Base-by-base conservation (phyloP, 2,888 invertebrate genomes). In the Marronus borbonicus region DNA sequence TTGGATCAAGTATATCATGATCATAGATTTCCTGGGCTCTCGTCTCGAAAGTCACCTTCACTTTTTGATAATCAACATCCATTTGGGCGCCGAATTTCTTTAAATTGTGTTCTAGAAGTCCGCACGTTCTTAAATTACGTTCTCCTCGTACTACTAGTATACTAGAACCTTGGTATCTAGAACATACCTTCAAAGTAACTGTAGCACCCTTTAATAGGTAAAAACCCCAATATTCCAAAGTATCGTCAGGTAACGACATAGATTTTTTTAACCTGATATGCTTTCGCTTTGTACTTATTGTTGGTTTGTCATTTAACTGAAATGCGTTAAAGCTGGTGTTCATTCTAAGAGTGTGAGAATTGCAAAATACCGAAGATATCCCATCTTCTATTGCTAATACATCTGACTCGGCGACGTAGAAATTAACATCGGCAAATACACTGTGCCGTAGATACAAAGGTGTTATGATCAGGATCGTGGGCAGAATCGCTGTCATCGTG, bases 201-300 rank as follows among this genome's bases (percentile, higher is more conserved):
- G 91, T 92, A 1, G 96, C 95, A 31, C 95, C 96, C 87, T 93
- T 92, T 69, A 95, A 89, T 66, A 96, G 89, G 89, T 94, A 96
- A 88, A 96, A 96, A 2, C 96, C 96, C 96, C 96, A 96, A 87
- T 96, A 96, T 87, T 96, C 96, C 50, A 96, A 88, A 10, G 96
- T 95, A 84, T 96, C 96, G 86, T 96, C 96, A 0, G 95, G 95
- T 80, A 96, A 88, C 1, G 90, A 91, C 94, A 96, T 95, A 5
- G 95, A 95, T 85, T 96, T 96, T 86, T 93, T 94, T 82, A 96
- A 89, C 81, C 93, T 90, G 82, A 95, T 93, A 85, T 95, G 95
- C 87, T 94, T 95, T 72, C 92, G 91, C 84, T 91, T 93, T 0
- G 86, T 85, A 68, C 94, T 93, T 80, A 94, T 89, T 88, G 93